Base-by-base conservation (phyloP, 2,113 vertebrate genomes). In the Phrynosoma blainvillii region DNA sequence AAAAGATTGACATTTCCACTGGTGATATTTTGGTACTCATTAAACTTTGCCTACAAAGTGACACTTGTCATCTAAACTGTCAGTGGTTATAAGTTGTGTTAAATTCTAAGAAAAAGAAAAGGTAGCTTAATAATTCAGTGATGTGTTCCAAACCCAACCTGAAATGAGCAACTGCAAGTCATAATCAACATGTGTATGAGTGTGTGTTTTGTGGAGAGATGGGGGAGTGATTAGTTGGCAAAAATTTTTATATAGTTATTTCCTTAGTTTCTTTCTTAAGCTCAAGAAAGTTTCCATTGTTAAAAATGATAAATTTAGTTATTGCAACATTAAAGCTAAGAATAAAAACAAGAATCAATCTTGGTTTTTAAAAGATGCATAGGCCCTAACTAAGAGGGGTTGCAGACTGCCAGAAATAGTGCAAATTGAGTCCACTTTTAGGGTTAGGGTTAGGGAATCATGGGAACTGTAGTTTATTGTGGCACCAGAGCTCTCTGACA, bases 1-100 rank as follows among this genome's bases (percentile, higher is more conserved):
- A 70, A 79, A 79, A 79, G 27, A 87, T 30, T 84, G 62, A 56
- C 65, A 52, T 54, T 88, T 88, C 78, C 42, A 88, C 21, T 78
- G 62, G 71, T 76, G 79, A 36, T 76, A 82, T 87, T 82, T 82
- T 42, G 21, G 71, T 66, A 66, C 13, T 73, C 74, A 76, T 88
- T 82, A 88, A 70, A 30, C 65, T 47, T 52, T 83, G 36, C 23
- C 73, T 85, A 77, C 71, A 75, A 59, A 65, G 21, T 75, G 70
- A 75, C 79, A 75, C 30, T 47, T 82, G n/a, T 52, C 40, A 66
- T 77, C n/a, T 68, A 5, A 20, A 32, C 40, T 66, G 30, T 65
- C 81, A 77, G 20, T 88, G 80, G 36, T 13, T 77, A 68, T 27
- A 88, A 27, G 21, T 68, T 83, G 59, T 52, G 32, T 82, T 80